These are phyloP conservation scores for sheep (Ovis aries) DNA, from an alignment of 2,113 vertebrate species.

Conservation along the genomic window DNA sequence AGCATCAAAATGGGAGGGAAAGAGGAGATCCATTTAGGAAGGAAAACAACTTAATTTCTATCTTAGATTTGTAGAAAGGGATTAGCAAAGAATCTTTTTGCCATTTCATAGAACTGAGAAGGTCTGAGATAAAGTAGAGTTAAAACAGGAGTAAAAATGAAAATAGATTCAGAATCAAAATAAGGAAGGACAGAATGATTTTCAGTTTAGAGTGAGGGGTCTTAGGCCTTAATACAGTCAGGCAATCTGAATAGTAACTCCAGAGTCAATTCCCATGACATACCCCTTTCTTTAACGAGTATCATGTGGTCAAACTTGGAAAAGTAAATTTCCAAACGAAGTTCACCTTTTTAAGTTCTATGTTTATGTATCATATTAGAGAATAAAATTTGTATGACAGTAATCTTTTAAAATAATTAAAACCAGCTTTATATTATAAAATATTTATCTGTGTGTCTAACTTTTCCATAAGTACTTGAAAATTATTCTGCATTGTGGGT, in stretches of 20 bases:
- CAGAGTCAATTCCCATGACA: background rate
- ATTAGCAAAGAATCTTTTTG: background rate
- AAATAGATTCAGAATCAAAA: background rate
- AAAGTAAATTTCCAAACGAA: background rate
- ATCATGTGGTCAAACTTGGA: background rate
- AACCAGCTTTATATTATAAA: background rate
- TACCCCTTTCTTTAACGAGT: background rate
- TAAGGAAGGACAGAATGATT: background rate
- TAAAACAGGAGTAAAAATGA: conserved; percentile 25
- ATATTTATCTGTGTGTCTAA: background rate
- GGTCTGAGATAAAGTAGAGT: background rate
- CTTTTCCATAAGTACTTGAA: background rate
- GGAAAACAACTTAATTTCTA: background rate
- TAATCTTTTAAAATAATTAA: background rate
- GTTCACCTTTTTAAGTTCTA: background rate
- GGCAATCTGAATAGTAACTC: background rate
- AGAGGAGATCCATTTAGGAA: background rate
- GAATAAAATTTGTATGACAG: background rate
- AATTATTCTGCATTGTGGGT: background rate
- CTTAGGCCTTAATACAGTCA: background rate
- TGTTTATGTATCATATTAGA: background rate
- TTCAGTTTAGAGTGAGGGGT: background rate
- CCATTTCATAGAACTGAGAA: conserved; percentile 23
- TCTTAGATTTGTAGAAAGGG: background rate
- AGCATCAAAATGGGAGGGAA: background rate